Base-by-base conservation (phyloP, 1,140 invertebrate species). In the Holotrichia oblita region DNA sequence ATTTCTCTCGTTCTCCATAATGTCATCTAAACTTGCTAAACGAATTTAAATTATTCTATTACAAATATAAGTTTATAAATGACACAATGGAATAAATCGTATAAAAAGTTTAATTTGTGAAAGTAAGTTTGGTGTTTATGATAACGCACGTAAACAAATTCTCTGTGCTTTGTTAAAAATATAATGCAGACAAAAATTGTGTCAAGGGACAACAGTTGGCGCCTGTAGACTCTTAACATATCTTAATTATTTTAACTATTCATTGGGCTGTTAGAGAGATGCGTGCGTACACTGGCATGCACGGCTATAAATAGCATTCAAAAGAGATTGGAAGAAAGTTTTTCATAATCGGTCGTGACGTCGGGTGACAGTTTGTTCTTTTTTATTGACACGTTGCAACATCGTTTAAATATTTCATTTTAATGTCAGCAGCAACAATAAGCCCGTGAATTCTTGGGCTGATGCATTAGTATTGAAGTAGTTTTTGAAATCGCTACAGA, bases 341-440 rank as follows among this genome's bases (percentile, higher is more conserved):
- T 20, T 14, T 64, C 20, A 24, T 64, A 64, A 64, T 64, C 61
- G 17, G 61, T 64, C 17, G 61, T 64, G 61, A 24, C 17, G 61
- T 64, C 7, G 61, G 61, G 61, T 27, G 61, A 64, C 61, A 64
- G 17, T 27, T 12, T 22, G 24, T 64, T 24, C 61, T 64, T 27
- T 64, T 64, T 64, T 64, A 64, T 64, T 64, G 61, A 64, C 61
- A 64, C 24, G 61, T 64, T 64, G 61, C 61, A 64, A 64, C 61
- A n/a, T n/a, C n/a, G n/a, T n/a, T n/a, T n/a, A n/a, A n/a, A n/a
- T n/a, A n/a, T n/a, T n/a, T n/a, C n/a, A 64, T 64, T 24, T 64
- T 64, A 64, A 64, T 17, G 61, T 27, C 24, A 10, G 17, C 61
- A 17, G 22, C 61, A 64, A 64, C 61, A 64, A 64, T 27, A 27